phyloP scores from a whole-genome alignment of 2,797 vertebrate species.

The Myotis findleyi region DNA sequence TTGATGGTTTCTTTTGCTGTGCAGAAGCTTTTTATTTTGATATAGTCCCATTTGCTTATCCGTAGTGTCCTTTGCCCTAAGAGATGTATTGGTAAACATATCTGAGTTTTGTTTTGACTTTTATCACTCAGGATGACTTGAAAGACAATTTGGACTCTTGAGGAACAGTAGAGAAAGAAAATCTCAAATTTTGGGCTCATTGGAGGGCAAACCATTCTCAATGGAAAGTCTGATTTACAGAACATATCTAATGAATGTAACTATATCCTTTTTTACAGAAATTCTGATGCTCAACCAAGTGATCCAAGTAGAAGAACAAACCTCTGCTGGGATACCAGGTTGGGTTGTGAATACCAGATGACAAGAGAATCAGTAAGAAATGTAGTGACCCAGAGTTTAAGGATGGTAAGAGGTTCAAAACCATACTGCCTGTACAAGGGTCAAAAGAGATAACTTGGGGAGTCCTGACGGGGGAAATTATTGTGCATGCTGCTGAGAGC shows the following conservation, averaged over 20 bases:
- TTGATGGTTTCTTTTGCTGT: too few relatives aligned
- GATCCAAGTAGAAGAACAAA: neutral
- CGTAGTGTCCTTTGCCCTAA: too few relatives aligned
- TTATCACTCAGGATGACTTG: neutral
- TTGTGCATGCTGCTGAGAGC: neutral
- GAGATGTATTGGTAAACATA: too few relatives aligned
- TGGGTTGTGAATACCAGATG: neutral
- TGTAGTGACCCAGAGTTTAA: neutral
- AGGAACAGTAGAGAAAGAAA: neutral
- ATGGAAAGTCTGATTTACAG: neutral
- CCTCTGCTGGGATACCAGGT: neutral
- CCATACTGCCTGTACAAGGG: neutral
- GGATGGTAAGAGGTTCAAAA: neutral
- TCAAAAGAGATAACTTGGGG: neutral
- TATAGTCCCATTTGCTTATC: too few relatives aligned
- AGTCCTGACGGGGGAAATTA: neutral
- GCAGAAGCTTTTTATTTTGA: too few relatives aligned
- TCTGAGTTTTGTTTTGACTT: slow-evolving; percentile 7
- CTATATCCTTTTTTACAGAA: neutral
- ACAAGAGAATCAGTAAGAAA: neutral
- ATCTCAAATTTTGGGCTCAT: neutral
- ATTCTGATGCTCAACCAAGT: neutral
- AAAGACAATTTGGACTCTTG: neutral
- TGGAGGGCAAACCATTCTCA: neutral
- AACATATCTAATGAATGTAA: neutral